phyloP scores from a whole-genome alignment of 2,113 vertebrate species.

The Clarias gariepinus region DNA sequence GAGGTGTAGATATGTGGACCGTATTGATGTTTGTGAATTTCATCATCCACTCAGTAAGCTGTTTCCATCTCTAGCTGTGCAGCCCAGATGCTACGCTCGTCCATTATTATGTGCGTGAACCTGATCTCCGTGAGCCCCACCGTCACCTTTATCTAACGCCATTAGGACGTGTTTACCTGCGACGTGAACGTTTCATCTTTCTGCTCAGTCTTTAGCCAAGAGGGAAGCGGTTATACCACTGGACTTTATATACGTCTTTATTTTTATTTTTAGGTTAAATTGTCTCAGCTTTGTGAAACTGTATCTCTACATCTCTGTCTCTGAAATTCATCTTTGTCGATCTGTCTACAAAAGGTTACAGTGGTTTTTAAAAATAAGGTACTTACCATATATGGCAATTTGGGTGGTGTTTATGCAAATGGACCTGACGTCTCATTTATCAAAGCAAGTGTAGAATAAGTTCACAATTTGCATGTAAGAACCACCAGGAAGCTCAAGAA shows the following conservation, averaged over 20 bases:
- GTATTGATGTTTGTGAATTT: conserved; percentile 76
- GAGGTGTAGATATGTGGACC: conserved; percentile 70
- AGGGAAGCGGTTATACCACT: not conserved
- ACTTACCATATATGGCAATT: not conserved
- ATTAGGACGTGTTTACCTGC: not conserved
- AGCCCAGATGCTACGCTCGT: conserved; percentile 15
- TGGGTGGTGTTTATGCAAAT: not conserved
- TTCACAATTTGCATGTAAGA: not conserved
- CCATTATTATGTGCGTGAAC: not conserved
- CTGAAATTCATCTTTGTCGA: not conserved
- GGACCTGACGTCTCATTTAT: not conserved
- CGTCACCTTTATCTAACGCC: not conserved
- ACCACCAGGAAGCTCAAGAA: not conserved
- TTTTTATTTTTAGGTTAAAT: not conserved
- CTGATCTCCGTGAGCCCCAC: not conserved
- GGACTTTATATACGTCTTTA: not conserved
- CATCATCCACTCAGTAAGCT: conserved; percentile 70
- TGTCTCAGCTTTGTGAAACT: not conserved
- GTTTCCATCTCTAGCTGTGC: conserved; percentile 52
- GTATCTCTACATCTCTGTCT: not conserved
- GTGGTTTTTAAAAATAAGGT: not conserved
- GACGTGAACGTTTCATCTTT: not conserved
- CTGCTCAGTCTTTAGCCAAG: not conserved
- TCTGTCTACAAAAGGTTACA: not conserved
- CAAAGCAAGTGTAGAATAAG: not conserved